Percentiles rank a stretch among this genome's conserved stretches.
Conservation (phyloP, 2,888 invertebrate species). For the Shargacucullia verbasci region DNA sequence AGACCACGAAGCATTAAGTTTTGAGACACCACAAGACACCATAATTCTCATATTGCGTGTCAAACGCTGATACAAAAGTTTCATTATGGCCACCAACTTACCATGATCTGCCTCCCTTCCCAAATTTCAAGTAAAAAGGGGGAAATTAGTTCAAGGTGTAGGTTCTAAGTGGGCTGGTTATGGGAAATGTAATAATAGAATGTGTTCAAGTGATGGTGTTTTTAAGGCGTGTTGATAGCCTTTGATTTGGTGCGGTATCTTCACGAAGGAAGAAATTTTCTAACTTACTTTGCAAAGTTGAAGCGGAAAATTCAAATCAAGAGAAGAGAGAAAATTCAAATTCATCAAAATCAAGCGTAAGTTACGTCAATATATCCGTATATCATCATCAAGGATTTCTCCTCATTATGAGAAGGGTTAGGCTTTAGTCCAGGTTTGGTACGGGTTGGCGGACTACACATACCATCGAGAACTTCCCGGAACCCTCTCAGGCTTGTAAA, state of each 20-base stretch:
- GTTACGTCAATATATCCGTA: too few species aligned
- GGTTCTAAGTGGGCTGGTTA: conserved; percentile 53
- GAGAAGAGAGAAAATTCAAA: too few species aligned
- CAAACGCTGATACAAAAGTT: conserved; percentile 68
- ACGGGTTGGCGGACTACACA: too few species aligned
- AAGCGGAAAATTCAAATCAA: too few species aligned
- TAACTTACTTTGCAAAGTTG: too few species aligned
- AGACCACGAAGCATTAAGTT: conserved; percentile 67
- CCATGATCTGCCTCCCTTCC: conserved; percentile 42
- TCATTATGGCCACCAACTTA: conserved; percentile 45
- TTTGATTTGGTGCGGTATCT: conserved; percentile 57
- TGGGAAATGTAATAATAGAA: conserved; percentile 60
- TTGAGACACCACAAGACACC: conserved; percentile 70
- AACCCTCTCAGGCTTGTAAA: too few species aligned
- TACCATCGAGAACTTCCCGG: too few species aligned
- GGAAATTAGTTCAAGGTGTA: conserved; percentile 24
- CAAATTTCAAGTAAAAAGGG: conserved; percentile 5
- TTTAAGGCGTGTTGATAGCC: conserved; percentile 59
- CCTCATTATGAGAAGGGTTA: too few species aligned
- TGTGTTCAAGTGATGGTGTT: conserved; percentile 64
- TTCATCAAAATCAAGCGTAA: too few species aligned
- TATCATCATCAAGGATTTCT: too few species aligned
- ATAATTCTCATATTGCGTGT: conserved; percentile 85
- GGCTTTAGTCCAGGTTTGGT: too few species aligned
- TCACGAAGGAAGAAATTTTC: conserved; percentile 14